Percentiles rank a stretch among this genome's conserved stretches.
Conservation (phyloP, 1,140 invertebrate species). For the Zophobas morio region DNA sequence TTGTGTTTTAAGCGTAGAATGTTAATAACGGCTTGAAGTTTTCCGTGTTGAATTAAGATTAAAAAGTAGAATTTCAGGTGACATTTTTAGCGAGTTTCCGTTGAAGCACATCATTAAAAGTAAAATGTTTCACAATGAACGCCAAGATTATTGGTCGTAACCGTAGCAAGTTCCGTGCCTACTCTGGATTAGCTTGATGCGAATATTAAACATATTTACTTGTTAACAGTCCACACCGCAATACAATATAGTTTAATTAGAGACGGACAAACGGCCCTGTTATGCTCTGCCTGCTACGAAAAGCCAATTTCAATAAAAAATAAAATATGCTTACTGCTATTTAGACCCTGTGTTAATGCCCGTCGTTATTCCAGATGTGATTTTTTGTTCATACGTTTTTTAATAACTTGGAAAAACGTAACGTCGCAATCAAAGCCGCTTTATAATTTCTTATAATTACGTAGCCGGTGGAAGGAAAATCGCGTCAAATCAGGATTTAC, state of each 20-base stretch:
- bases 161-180: conserved; percentile 39
- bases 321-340: conserved; percentile 52
- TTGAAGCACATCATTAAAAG: conserved; percentile 27
- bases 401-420: conserved; percentile 15
- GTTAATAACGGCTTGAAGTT: too few species aligned
- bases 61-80: conserved; percentile 26
- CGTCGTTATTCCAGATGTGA: conserved; percentile 31
- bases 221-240: conserved; percentile 56
- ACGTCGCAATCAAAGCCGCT: conserved; percentile 3
- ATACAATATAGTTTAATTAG: conserved; percentile 58
- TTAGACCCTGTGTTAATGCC: conserved; percentile 39
- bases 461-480: conserved; percentile 1
- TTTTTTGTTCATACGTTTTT: conserved; percentile 29
- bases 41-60: not conserved
- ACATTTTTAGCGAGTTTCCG: conserved; percentile 21
- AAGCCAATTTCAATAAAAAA: conserved; percentile 58
- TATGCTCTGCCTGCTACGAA: conserved; percentile 52
- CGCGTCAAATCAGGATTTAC: conserved; percentile 24
- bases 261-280: conserved; percentile 54
- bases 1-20: too few species aligned
- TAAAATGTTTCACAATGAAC: conserved; percentile 36
- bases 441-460: conserved; percentile 37
- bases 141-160: conserved; percentile 47
- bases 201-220: conserved; percentile 59
- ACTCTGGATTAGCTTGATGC: conserved; percentile 55